phyloP scores from a whole-genome alignment of 2,797 vertebrate genomes.

The Hemibagrus guttatus region DNA sequence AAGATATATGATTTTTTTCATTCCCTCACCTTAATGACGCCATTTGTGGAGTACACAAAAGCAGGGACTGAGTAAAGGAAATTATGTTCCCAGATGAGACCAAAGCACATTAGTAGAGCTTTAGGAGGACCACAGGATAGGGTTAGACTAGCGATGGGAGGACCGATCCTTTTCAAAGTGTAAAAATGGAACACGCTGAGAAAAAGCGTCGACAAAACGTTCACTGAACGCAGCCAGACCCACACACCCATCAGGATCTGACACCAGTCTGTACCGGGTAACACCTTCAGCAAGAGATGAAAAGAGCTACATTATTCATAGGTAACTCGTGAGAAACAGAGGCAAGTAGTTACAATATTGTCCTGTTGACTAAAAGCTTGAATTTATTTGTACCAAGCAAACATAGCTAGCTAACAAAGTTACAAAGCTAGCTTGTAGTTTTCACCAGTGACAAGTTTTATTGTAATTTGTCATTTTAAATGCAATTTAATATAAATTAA shows the following conservation, averaged over 20 bases:
- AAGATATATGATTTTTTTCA: neutral
- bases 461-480: neutral
- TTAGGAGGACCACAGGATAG: conserved; percentile 53
- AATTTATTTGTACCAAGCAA: neutral
- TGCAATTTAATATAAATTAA: too few relatives aligned
- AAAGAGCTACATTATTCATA: neutral
- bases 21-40: conserved; percentile 73
- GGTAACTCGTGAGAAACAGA: neutral
- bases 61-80: conserved; percentile 77
- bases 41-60: conserved; percentile 72
- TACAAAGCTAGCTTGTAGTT: too few relatives aligned
- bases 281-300: conserved; percentile 61
- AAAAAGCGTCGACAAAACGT: conserved; percentile 80
- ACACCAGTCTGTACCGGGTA: conserved; percentile 69
- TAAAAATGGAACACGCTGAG: conserved; percentile 80
- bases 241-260: conserved; percentile 79
- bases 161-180: conserved; percentile 72
- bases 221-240: conserved; percentile 80
- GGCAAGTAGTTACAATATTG: neutral
- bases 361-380: neutral
- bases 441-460: neutral
- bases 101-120: conserved; percentile 61
- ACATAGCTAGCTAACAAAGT: too few relatives aligned
- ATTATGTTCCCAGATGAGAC: conserved; percentile 75
- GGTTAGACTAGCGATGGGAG: conserved; percentile 31